Evolutionary conservation across 2,797 vertebrate genomes (phyloP).

Genomic region (Natrix natrix): DNA sequence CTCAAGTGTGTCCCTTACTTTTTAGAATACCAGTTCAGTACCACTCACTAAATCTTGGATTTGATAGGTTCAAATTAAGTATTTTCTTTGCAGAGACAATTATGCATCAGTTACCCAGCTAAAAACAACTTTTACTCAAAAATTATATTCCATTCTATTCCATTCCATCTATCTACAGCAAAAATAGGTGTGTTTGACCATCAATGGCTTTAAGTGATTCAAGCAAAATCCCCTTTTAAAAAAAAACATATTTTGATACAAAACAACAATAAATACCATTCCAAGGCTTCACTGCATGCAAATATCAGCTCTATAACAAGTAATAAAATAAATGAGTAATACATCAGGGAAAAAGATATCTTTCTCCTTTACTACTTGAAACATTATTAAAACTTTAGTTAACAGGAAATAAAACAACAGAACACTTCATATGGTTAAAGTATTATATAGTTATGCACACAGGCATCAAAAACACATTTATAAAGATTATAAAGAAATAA

Average conservation of each 20-base stretch:
- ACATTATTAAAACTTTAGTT: conserved; percentile 3
- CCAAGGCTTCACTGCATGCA: background rate
- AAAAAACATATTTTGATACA: background rate
- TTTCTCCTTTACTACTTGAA: conserved; percentile 11
- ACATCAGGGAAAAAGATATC: background rate
- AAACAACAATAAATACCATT: background rate
- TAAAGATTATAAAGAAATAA: background rate
- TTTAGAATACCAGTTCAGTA: background rate
- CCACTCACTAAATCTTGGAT: background rate
- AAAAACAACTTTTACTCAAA: background rate
- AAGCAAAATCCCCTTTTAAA: background rate
- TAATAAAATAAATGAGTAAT: background rate
- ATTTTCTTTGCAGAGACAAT: background rate
- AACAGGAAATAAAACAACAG: background rate
- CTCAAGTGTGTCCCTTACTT: background rate
- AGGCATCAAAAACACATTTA: background rate
- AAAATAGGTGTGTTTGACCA: background rate
- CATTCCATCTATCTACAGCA: background rate
- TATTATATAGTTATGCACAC: background rate
- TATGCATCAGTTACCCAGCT: background rate
- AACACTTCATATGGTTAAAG: background rate
- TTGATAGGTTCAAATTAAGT: background rate
- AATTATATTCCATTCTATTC: background rate
- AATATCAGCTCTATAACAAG: fast-evolving
- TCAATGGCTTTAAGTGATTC: background rate